These are phyloP conservation scores for Cryptoprocta ferox DNA, from an alignment of 2,797 vertebrate species.

Conservation along the genomic window DNA sequence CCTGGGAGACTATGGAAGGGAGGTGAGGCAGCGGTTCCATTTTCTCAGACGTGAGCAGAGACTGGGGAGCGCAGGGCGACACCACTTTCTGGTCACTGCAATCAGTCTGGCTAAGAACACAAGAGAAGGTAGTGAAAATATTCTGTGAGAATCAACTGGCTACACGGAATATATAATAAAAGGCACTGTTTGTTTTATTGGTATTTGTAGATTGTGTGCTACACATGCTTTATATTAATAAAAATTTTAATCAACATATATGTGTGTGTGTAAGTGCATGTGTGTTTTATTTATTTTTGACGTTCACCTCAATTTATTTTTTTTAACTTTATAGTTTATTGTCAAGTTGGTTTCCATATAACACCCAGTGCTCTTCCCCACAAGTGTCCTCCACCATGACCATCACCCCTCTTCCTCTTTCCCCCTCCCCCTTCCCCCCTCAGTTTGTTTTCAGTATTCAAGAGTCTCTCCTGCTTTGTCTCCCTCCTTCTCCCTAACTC, in stretches of 20 bases:
- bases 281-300: too few species aligned
- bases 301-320: too few species aligned
- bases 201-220: not conserved
- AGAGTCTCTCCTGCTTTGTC: too few species aligned
- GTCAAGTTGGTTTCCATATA: too few species aligned
- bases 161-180: not conserved
- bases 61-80: not conserved
- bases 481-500: too few species aligned
- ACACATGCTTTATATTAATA: not conserved
- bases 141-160: not conserved
- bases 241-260: not conserved
- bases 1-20: not conserved
- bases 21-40: not conserved
- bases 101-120: not conserved
- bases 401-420: too few species aligned
- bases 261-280: rapidly evolving
- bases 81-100: not conserved
- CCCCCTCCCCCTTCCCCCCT: too few species aligned
- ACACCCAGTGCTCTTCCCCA: too few species aligned
- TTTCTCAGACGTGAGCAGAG: not conserved
- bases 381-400: too few species aligned
- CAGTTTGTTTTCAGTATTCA: too few species aligned
- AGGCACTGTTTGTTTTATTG: not conserved
- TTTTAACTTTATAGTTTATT: too few species aligned
- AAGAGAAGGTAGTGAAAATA: not conserved